Base-by-base conservation (phyloP, 37 sponge, comb jelly and placozoan species). In the Cliona cf. orientalis region DNA sequence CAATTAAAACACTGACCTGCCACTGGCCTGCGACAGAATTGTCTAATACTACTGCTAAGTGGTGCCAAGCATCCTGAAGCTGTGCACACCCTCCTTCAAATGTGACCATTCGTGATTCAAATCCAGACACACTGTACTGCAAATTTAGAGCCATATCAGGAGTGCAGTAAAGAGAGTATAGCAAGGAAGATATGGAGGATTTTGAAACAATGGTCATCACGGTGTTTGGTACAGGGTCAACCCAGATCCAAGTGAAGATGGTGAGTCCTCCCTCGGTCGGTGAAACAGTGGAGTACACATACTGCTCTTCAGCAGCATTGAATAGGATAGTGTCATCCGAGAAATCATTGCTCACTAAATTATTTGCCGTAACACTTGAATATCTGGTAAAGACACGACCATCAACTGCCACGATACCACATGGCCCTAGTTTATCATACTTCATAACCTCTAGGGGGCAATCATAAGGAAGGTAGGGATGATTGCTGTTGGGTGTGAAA, bases 61-160 rank as follows among this genome's bases (percentile, higher is more conserved):
- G 93, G 49, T 92, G 85, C 93, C 93, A 92, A 29, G 76, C 58
- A 29, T 53, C 68, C 41, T 67, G 60, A n/a, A 92, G 85, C 26
- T 2, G 28, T 0, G 42, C 28, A 69, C 93, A 92, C 17, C 29
- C 72, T 32, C 66, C 72, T 34, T 33, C 28, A 46, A 92, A 72
- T 1, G 43, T 31, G 6, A 92, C 56, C 58, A 36, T 76, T 11
- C 53, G 42, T 31, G 28, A 22, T 26, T 46, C 61, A 68, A 38
- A 46, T 21, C 53, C 17, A 28, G 28, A 31, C 57, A 45, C 49
- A 19, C 49, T 4, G 22, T 87, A 92, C 7, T 41, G 29, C 34
- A 92, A 88, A 34, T 38, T 58, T 5, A 92, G 72, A 23, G 72
- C 44, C 19, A 39, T 17, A 71, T 76, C 66, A 25, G 84, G 29